A percentile compares a stretch with the other conserved stretches of the same genome.
Evolutionary conservation across 2,888 invertebrate species (phyloP).

Genomic region (Meiosimyza platycephala): DNA sequence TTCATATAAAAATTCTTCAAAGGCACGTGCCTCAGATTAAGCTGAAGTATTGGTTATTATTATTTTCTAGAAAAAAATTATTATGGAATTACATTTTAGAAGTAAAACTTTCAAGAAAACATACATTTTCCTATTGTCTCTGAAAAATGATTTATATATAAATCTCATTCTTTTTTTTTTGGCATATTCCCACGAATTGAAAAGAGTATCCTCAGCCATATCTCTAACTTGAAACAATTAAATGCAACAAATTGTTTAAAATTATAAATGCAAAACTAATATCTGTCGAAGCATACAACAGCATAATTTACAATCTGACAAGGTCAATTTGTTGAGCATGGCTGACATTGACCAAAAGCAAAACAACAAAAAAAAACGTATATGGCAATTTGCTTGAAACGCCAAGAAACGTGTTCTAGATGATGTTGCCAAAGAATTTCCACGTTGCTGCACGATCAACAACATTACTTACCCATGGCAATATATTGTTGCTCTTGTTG

Average conservation of each 20-base stretch:
- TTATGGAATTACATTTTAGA: too few relatives aligned
- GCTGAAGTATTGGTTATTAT: slow-evolving; percentile 5
- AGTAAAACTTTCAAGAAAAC: too few relatives aligned
- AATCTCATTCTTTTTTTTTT: too few relatives aligned
- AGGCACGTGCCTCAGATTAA: slow-evolving; percentile 28
- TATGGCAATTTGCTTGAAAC: slow-evolving; percentile 39
- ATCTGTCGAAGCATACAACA: slow-evolving; percentile 38
- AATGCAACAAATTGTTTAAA: slow-evolving; percentile 5
- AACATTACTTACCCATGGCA: background rate
- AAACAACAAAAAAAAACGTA: slow-evolving; percentile 5
- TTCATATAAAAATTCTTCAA: background rate
- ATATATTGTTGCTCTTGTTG: background rate
- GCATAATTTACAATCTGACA: slow-evolving; percentile 45
- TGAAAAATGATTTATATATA: too few relatives aligned
- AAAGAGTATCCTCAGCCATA: too few relatives aligned
- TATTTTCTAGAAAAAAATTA: too few relatives aligned
- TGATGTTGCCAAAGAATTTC: slow-evolving; percentile 21
- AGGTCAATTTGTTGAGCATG: slow-evolving; percentile 42
- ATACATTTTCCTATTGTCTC: too few relatives aligned
- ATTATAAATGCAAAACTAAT: slow-evolving; percentile 10
- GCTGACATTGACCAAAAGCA: background rate
- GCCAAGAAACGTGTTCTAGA: slow-evolving; percentile 34
- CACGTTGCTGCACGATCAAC: background rate
- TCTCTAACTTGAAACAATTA: background rate
- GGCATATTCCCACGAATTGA: too few relatives aligned